These are phyloP conservation scores for Xestobium rufovillosum DNA, from an alignment of 2,888 invertebrate genomes.

Conservation along the genomic window DNA sequence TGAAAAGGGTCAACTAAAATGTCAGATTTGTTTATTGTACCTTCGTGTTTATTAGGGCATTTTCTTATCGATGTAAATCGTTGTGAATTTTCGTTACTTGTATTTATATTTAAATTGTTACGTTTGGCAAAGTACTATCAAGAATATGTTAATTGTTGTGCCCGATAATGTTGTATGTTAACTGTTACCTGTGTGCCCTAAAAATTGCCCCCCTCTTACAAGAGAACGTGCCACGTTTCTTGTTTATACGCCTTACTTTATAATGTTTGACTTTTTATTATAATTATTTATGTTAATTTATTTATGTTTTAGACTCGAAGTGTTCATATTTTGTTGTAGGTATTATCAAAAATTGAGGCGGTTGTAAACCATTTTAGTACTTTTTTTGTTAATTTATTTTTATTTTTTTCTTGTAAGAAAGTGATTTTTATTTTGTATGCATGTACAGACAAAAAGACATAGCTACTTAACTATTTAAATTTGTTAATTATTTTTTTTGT, in stretches of 20 bases:
- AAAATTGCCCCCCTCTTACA: constrained; percentile 8
- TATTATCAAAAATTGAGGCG: constrained; percentile 24
- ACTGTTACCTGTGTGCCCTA: constrained; percentile 27
- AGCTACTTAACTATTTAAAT: constrained; percentile 37
- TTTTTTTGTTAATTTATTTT: constrained; percentile 32
- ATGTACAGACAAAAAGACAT: constrained; percentile 39
- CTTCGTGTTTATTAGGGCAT: not conserved
- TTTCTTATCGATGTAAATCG: not conserved
- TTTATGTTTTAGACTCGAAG: constrained; percentile 27
- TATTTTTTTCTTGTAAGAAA: constrained; percentile 33
- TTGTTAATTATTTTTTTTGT: constrained; percentile 34
- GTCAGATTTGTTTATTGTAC: not conserved
- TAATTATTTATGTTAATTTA: constrained; percentile 28
- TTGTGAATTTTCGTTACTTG: constrained; percentile 9
- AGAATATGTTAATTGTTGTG: constrained; percentile 18
- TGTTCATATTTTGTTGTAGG: constrained; percentile 27
- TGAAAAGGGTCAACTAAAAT: not conserved
- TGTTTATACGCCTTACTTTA: constrained; percentile 26
- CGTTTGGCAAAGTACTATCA: no score
- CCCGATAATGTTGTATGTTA: constrained; percentile 18
- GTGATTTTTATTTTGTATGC: constrained; percentile 34
- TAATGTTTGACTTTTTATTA: constrained; percentile 26
- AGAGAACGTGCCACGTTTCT: constrained; percentile 27
- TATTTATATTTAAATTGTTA: no score
- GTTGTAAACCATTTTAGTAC: constrained; percentile 23